These are phyloP conservation scores for Platichthys stellatus DNA, from an alignment of 2,113 vertebrate genomes.

Conservation along the genomic window DNA sequence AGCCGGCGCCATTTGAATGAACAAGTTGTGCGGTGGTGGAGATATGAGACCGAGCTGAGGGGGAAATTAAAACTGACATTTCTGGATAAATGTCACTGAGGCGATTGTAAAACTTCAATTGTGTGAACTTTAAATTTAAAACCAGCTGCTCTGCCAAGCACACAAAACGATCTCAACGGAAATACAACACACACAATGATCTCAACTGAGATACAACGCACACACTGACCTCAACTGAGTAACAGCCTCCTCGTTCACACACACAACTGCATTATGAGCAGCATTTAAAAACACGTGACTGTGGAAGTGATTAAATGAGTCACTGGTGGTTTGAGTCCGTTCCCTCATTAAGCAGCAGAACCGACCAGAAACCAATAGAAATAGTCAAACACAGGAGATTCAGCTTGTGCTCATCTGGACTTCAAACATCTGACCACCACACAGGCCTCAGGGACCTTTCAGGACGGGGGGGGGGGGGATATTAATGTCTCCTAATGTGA, in stretches of 20 bases:
- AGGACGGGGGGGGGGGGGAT: no score
- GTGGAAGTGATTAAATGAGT: neutral
- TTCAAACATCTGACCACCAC: no score
- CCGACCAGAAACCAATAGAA: no score
- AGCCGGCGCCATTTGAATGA: conserved; percentile 42
- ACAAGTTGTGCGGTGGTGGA: conserved; percentile 44
- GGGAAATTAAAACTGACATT: conserved; percentile 35
- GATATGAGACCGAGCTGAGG: conserved; percentile 43
- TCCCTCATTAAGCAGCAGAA: neutral
- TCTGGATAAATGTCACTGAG: conserved; percentile 12
- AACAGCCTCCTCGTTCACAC: conserved; percentile 6
- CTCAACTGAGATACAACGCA: conserved; percentile 13
- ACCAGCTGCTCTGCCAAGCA: conserved; percentile 46
- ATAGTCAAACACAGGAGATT: no score
- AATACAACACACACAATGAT: conserved; percentile 33
- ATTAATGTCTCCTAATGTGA: no score
- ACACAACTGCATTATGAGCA: neutral
- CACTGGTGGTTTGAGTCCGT: neutral
- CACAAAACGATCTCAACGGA: conserved; percentile 18
- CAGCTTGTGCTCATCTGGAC: no score
- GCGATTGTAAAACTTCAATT: conserved; percentile 47
- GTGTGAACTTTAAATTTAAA: conserved; percentile 31
- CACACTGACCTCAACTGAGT: neutral
- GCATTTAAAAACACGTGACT: no score
- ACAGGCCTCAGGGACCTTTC: no score